A percentile compares a stretch with the other conserved stretches of the same genome.
Conservation (phyloP, 2,888 invertebrate species). For the Drosophila mulleri region DNA sequence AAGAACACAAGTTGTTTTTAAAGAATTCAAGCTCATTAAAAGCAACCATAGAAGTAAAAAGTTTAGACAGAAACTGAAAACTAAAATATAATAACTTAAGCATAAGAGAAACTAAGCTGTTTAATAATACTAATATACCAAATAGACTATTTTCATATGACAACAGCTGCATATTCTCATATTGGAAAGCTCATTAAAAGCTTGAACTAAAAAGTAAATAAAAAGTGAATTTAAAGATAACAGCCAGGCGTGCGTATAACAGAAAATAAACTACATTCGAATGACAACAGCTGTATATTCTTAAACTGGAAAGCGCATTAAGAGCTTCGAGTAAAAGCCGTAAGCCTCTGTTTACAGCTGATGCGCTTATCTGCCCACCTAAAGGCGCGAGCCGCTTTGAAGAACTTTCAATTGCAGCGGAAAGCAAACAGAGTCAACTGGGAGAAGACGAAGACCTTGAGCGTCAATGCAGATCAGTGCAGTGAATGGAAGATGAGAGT, state of each 20-base stretch:
- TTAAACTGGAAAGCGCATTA: background rate
- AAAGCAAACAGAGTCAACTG: slow-evolving; percentile 23
- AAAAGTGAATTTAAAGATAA: too few relatives aligned
- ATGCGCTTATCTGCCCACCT: background rate
- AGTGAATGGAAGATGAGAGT: slow-evolving; percentile 61
- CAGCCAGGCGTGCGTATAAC: too few relatives aligned
- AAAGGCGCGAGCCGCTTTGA: slow-evolving; percentile 1
- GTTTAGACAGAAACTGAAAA: too few relatives aligned
- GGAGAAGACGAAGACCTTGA: slow-evolving; percentile 54
- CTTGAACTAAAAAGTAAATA: background rate
- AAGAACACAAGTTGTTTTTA: too few relatives aligned
- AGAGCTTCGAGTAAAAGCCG: background rate
- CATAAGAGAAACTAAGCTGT: background rate
- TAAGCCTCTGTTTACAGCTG: background rate
- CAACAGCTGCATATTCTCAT: background rate
- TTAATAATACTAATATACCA: too few relatives aligned
- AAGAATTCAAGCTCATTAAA: background rate
- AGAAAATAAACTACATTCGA: background rate
- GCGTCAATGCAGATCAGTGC: slow-evolving; percentile 42
- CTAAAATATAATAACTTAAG: background rate
- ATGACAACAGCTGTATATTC: background rate
- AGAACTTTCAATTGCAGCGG: slow-evolving; percentile 41
- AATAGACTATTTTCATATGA: background rate
- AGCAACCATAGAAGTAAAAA: too few relatives aligned
- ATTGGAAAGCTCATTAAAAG: background rate